A percentile compares a stretch with the other conserved stretches of the same genome.
Conservation (phyloP, 2,797 vertebrate species). For the Heliangelus exortis region DNA sequence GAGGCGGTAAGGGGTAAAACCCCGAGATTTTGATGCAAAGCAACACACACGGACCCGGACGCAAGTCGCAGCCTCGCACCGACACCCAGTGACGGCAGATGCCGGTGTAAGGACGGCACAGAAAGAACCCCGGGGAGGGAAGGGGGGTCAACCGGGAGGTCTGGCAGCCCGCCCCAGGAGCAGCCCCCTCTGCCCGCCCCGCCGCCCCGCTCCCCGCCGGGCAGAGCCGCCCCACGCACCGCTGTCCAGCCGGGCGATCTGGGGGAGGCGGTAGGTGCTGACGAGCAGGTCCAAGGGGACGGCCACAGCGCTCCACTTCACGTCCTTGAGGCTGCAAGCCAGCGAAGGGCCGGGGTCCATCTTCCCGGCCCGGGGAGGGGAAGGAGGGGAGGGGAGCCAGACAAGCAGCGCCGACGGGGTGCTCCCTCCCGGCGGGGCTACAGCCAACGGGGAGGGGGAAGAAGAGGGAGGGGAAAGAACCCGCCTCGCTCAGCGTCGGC, state of each 20-base stretch:
- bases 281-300: slow-evolving; percentile 92
- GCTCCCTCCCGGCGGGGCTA: slow-evolving; percentile 21
- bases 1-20: accelerated
- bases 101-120: neutral
- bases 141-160: neutral
- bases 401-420: slow-evolving; percentile 9
- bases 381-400: neutral
- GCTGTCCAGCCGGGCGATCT: slow-evolving; percentile 90
- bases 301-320: slow-evolving; percentile 92
- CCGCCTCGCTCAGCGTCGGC: slow-evolving; percentile 49
- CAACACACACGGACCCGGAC: neutral
- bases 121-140: neutral
- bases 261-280: slow-evolving; percentile 91
- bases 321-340: slow-evolving; percentile 92
- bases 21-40: neutral
- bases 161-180: neutral
- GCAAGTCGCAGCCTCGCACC: accelerated
- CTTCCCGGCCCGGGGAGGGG: slow-evolving; percentile 32
- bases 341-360: slow-evolving; percentile 91
- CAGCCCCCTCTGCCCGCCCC: neutral
- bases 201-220: neutral
- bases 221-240: slow-evolving; percentile 81
- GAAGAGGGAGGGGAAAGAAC: neutral
- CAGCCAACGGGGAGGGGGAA: neutral
- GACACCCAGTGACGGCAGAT: neutral